Evolutionary conservation across 2,888 invertebrate species (phyloP).

Genomic region (Megamerina dolium): DNA sequence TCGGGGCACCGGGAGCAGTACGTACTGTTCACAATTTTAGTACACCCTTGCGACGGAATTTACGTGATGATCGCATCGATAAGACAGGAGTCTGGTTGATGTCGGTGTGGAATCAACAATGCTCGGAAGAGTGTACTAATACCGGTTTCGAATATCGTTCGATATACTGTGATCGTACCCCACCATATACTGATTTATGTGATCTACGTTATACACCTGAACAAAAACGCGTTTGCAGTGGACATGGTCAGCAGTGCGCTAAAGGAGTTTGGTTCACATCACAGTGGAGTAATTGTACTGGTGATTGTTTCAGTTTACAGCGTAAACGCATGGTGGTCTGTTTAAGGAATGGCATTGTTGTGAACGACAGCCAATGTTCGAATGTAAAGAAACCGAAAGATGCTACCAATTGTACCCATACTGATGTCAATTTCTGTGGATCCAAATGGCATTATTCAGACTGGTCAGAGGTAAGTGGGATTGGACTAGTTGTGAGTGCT

Average conservation of each 20-base stretch:
- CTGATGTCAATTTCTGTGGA: slow-evolving; percentile 34
- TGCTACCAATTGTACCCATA: slow-evolving; percentile 55
- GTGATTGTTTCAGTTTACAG: slow-evolving; percentile 40
- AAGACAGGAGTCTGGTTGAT: slow-evolving; percentile 38
- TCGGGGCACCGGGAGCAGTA: slow-evolving; percentile 18
- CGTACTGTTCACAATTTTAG: slow-evolving; percentile 19
- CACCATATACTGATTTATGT: slow-evolving; percentile 57
- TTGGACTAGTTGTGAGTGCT: background rate
- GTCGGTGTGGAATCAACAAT: slow-evolving; percentile 49
- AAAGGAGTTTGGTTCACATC: slow-evolving; percentile 75
- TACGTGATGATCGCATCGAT: slow-evolving; percentile 27
- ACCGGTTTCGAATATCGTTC: slow-evolving; percentile 66
- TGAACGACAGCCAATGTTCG: slow-evolving; percentile 49
- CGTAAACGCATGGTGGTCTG: slow-evolving; percentile 33
- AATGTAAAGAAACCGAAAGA: slow-evolving; percentile 60
- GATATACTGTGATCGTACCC: slow-evolving; percentile 58
- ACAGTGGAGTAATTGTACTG: slow-evolving; percentile 55
- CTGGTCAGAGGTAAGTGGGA: slow-evolving; percentile 52
- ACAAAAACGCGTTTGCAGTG: slow-evolving; percentile 58
- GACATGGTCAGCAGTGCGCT: slow-evolving; percentile 53
- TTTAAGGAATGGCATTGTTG: slow-evolving; percentile 29
- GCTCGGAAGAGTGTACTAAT: slow-evolving; percentile 69
- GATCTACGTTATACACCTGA: slow-evolving; percentile 56
- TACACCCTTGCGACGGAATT: slow-evolving; percentile 23
- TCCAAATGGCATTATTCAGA: slow-evolving; percentile 55